These are phyloP conservation scores for Anarsia innoxiella DNA, from an alignment of 2,888 invertebrate genomes.

Conservation along the genomic window DNA sequence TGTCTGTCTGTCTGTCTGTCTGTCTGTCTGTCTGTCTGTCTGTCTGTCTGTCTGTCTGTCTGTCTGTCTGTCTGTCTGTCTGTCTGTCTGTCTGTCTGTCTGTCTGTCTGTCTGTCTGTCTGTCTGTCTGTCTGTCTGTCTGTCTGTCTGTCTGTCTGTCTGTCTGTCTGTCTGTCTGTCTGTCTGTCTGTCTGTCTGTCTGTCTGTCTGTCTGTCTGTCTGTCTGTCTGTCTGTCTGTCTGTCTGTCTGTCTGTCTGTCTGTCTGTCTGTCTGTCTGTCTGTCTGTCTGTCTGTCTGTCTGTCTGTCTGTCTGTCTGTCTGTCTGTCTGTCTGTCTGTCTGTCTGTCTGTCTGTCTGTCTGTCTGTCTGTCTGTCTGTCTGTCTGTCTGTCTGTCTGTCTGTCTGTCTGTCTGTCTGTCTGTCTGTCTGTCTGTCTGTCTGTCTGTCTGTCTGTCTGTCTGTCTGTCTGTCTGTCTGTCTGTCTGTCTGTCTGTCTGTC, in stretches of 20 bases:
- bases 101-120: conserved; percentile 1
- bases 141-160: conserved; percentile 2
- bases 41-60: neutral
- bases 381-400: conserved; percentile 2
- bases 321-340: conserved; percentile 2
- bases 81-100: conserved; percentile 1
- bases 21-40: conserved; percentile 2
- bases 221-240: conserved; percentile 2
- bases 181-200: conserved; percentile 2
- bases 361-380: conserved; percentile 2
- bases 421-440: conserved; percentile 4
- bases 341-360: conserved; percentile 2
- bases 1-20: neutral
- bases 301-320: conserved; percentile 2
- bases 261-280: conserved; percentile 2
- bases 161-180: conserved; percentile 2
- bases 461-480: conserved; percentile 4
- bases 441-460: conserved; percentile 3
- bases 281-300: conserved; percentile 2
- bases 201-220: conserved; percentile 2
- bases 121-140: conserved; percentile 2
- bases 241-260: conserved; percentile 2
- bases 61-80: neutral
- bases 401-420: conserved; percentile 3
- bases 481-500: conserved; percentile 3